Evolutionary conservation across 2,113 vertebrate species (phyloP).

Genomic region (Tyrannus savana): DNA sequence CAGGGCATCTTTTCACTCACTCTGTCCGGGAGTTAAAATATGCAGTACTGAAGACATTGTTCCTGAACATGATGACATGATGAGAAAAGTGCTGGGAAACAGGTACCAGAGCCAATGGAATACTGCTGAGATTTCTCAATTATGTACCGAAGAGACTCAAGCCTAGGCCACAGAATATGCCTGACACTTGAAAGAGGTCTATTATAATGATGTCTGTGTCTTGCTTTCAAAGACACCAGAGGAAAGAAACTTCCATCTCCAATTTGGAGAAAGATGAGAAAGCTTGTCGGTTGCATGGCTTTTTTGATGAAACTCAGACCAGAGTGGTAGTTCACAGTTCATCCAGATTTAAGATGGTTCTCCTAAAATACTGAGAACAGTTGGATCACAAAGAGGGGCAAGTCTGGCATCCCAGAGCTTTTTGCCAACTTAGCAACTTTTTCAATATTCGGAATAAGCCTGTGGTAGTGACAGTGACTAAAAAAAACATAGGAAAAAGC

Average conservation of each 20-base stretch:
- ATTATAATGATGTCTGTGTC: neutral
- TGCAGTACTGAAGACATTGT: neutral
- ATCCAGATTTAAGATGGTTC: neutral
- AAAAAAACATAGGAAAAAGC: neutral
- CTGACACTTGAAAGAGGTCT: neutral
- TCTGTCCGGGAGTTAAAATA: neutral
- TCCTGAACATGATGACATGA: neutral
- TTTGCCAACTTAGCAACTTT: neutral
- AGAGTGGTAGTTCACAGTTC: neutral
- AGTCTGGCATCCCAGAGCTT: neutral
- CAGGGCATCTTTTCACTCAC: neutral
- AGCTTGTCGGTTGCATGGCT: neutral
- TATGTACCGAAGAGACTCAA: neutral
- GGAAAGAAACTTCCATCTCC: constrained; percentile 7
- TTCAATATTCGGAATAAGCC: neutral
- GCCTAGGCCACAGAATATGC: neutral
- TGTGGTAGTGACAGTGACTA: neutral
- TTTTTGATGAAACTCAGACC: constrained; percentile 23
- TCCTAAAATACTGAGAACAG: neutral
- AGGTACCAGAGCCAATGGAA: neutral
- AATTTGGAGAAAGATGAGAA: constrained; percentile 17
- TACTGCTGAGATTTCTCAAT: neutral
- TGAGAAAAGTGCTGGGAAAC: neutral
- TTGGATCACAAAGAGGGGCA: neutral
- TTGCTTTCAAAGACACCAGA: constrained; percentile 19